Evolutionary conservation across 2,888 invertebrate species (phyloP), one percentile per base, ranked within the genome.

Genomic region (Idaea biselata): DNA sequence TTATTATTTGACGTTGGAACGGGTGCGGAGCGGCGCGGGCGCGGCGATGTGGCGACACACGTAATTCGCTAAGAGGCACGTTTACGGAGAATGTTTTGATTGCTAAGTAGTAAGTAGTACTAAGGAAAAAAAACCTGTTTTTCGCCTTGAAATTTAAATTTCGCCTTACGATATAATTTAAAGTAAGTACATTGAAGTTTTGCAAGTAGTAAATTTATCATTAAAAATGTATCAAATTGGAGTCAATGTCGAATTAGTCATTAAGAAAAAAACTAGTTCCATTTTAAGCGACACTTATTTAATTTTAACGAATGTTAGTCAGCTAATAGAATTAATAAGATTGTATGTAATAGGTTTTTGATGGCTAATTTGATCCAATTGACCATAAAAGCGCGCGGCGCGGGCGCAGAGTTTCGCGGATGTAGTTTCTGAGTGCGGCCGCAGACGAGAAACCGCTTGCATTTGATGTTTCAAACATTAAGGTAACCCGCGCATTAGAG

Each of bases 21-120:
- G 44, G 44, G 44, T 11, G 44, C 44, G 44, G 44, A 11, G 25
- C 25, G 25, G 25, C 25, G 25, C 25, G 25, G 25, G n/a, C n/a
- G 32, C 32, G 32, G 32, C 32, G 11, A 32, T 3, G 44, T 44
- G 44, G 44, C 44, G 44, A 44, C 44, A 44, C 44, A 44, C 53
- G 70, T 67, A 70, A 73, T 74, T 72, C 68, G 72, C 65, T 63
- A 58, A 60, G 59, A 69, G 61, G 61, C 55, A 62, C 65, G 64
- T 70, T 69, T 69, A 69, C 70, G 62, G 60, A 59, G 59, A 58
- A 68, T 61, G 64, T 65, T 69, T 68, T 70, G 64, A 66, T 71
- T 63, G 63, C 63, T 60, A 70, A 69, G 69, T 16, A n/a, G 55
- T 25, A n/a, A n/a, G n/a, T 44, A 44, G 14, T 44, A 44, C 44